Percentiles rank a stretch among this genome's conserved stretches.
phyloP scores from a whole-genome alignment of 2,113 vertebrate genomes.

The Melospiza melodia region DNA sequence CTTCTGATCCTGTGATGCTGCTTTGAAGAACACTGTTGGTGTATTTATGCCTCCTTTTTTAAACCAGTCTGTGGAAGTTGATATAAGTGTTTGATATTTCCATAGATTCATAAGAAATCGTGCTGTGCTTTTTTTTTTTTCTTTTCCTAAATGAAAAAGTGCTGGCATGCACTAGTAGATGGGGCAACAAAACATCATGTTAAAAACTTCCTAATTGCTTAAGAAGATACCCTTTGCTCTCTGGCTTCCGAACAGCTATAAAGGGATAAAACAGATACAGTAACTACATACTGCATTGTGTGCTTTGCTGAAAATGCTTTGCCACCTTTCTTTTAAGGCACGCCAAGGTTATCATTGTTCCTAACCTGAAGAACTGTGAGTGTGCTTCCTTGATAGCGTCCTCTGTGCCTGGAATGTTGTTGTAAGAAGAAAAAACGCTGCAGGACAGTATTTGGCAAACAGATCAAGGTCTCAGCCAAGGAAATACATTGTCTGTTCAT shows the following conservation, averaged over 20 bases:
- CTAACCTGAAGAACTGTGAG: neutral
- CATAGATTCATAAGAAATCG: neutral
- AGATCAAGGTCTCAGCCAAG: neutral
- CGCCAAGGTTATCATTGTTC: neutral
- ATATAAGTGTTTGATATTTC: neutral
- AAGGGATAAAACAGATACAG: neutral
- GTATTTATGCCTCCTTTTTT: neutral
- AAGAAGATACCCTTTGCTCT: neutral
- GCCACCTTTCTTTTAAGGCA: neutral
- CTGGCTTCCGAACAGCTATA: neutral
- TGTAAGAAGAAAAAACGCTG: constrained; percentile 24
- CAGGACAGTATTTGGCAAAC: constrained; percentile 25
- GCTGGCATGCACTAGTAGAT: neutral
- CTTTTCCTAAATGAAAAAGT: neutral
- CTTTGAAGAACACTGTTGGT: neutral
- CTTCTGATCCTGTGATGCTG: neutral
- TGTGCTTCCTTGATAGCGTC: neutral
- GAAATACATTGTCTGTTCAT: constrained; percentile 33
- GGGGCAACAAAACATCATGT: neutral
- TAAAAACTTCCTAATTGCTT: neutral
- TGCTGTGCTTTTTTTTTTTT: neutral
- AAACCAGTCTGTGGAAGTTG: neutral
- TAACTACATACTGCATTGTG: neutral
- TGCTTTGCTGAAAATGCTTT: neutral
- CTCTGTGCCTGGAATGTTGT: constrained; percentile 30